phyloP scores from a whole-genome alignment of 1,140 invertebrate species.

The Campodea augens region DNA sequence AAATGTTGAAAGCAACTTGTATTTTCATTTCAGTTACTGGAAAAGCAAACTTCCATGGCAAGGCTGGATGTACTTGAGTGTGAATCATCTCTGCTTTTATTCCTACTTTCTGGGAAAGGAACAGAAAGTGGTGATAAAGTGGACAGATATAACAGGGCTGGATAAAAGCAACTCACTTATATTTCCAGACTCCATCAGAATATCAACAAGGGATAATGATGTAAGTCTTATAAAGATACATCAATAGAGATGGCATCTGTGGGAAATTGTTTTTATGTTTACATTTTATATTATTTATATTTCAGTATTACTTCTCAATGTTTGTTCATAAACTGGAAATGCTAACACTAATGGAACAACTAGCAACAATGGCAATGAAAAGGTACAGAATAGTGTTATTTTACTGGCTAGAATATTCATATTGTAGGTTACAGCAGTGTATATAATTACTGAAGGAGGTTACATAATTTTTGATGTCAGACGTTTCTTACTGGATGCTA shows the following conservation, averaged over 20 bases:
- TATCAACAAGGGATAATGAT: constrained; percentile 58
- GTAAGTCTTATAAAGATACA: constrained; percentile 20
- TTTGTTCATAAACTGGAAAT: constrained; percentile 76
- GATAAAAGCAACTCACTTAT: constrained; percentile 54
- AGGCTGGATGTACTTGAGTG: constrained; percentile 89
- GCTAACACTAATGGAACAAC: constrained; percentile 77
- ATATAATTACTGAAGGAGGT: constrained; percentile 9
- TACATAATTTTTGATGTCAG: constrained; percentile 16
- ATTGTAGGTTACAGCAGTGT: too few relatives aligned
- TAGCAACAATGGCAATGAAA: constrained; percentile 93
- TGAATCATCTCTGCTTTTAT: constrained; percentile 91
- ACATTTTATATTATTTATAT: constrained; percentile 16
- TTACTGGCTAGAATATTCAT: constrained; percentile 12
- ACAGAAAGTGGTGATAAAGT: constrained; percentile 66
- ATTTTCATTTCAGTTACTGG: constrained; percentile 82
- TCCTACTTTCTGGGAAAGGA: constrained; percentile 82
- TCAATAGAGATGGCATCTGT: neutral
- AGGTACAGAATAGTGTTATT: too few relatives aligned
- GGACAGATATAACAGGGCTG: constrained; percentile 56
- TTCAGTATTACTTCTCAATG: constrained; percentile 73
- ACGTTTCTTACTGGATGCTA: constrained; percentile 15
- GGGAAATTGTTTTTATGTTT: constrained; percentile 7
- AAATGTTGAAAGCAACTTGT: too few relatives aligned
- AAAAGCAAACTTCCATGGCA: constrained; percentile 78
- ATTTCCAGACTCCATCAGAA: constrained; percentile 68